phyloP scores from a whole-genome alignment of 2,888 invertebrate genomes.

The Gonocerus acuteangulatus region DNA sequence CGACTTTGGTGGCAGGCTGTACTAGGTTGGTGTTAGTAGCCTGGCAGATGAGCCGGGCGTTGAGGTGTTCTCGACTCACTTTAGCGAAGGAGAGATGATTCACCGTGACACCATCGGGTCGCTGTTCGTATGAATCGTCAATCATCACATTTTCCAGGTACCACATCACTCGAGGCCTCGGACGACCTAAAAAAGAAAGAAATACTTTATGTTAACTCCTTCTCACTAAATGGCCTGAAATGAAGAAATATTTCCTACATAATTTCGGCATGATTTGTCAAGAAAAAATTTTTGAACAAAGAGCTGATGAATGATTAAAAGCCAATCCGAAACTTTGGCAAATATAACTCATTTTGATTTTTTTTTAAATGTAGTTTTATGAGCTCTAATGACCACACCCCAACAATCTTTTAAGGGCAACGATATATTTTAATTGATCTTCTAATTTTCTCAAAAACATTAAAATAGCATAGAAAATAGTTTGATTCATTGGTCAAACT shows the following conservation, averaged over 20 bases:
- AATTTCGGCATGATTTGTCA: neutral
- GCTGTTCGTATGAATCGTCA: slow-evolving; percentile 43
- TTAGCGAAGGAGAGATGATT: slow-evolving; percentile 50
- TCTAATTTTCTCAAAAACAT: too few species aligned
- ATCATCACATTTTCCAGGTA: slow-evolving; percentile 44
- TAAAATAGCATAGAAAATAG: too few species aligned
- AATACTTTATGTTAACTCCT: neutral
- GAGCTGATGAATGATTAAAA: too few species aligned
- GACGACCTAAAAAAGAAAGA: slow-evolving; percentile 36
- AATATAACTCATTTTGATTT: too few species aligned
- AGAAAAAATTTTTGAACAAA: too few species aligned
- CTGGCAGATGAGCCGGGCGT: slow-evolving; percentile 75
- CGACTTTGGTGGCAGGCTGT: slow-evolving; percentile 66
- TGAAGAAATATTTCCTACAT: too few species aligned
- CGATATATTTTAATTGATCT: too few species aligned
- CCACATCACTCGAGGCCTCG: slow-evolving; percentile 42
- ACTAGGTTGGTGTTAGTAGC: slow-evolving; percentile 80
- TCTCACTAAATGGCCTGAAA: neutral
- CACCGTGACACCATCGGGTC: slow-evolving; percentile 41
- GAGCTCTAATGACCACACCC: too few species aligned
- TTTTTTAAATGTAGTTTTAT: too few species aligned
- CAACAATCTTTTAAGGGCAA: too few species aligned
- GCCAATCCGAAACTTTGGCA: too few species aligned
- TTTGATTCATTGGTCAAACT: too few species aligned
- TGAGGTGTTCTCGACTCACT: slow-evolving; percentile 73